Percentiles rank a stretch among this genome's conserved stretches.
Conservation (phyloP, 2,888 invertebrate species). For the Machimus rusticus region DNA sequence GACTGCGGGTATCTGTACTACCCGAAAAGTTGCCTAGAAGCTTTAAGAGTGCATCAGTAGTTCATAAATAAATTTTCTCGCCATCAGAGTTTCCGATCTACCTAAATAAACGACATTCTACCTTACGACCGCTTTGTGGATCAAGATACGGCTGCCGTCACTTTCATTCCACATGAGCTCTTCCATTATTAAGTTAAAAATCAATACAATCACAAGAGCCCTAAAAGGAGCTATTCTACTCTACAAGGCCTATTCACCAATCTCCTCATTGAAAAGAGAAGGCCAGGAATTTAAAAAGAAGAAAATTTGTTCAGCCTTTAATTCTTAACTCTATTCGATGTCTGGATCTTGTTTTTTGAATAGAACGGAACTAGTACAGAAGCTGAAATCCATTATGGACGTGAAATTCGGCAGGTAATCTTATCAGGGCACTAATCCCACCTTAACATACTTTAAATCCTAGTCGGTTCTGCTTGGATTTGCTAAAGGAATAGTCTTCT, state of each 20-base stretch:
- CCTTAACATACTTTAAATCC: background rate
- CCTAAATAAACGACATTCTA: background rate
- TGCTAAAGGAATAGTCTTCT: background rate
- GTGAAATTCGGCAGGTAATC: background rate
- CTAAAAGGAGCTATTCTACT: background rate
- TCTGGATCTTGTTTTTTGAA: background rate
- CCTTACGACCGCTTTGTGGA: background rate
- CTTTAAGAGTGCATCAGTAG: background rate
- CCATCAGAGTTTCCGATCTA: background rate
- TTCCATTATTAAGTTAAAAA: background rate
- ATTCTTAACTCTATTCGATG: background rate
- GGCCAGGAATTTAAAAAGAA: background rate
- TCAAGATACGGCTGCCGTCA: background rate
- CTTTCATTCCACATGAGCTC: background rate
- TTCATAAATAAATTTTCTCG: background rate
- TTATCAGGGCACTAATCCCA: background rate
- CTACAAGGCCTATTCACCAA: background rate
- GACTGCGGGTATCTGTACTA: background rate
- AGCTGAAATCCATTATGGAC: background rate
- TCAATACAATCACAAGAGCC: background rate
- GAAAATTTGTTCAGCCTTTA: background rate
- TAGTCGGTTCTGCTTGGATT: background rate
- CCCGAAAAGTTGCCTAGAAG: background rate
- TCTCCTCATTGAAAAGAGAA: background rate
- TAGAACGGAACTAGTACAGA: background rate